Evolutionary conservation across 2,797 vertebrate species (phyloP).

Genomic region (Leucoraja ocellata): DNA sequence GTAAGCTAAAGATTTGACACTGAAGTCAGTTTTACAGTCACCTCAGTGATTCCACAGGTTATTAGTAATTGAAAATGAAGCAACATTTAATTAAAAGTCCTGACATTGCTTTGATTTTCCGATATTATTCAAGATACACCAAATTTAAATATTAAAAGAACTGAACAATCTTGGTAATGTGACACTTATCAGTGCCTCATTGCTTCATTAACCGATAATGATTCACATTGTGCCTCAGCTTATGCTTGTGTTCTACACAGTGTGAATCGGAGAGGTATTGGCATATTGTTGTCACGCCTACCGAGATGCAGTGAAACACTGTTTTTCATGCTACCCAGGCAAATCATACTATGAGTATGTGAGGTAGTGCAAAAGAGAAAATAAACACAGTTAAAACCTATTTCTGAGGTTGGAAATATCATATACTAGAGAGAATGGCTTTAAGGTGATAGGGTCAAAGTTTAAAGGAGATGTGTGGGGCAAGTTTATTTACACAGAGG

Average conservation of each 20-base stretch:
- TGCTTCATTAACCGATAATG: conserved; percentile 9
- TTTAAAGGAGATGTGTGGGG: too few species aligned
- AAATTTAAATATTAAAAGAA: conserved; percentile 9
- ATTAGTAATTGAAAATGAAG: neutral
- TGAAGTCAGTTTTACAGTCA: neutral
- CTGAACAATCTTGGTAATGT: neutral
- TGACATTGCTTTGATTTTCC: conserved; percentile 3
- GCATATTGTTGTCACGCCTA: too few species aligned
- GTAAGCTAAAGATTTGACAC: neutral
- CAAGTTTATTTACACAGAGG: too few species aligned
- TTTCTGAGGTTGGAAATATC: too few species aligned
- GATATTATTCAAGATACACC: neutral
- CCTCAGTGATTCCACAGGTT: neutral
- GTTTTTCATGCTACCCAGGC: too few species aligned
- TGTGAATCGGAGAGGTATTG: neutral
- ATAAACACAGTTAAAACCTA: too few species aligned
- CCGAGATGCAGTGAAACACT: too few species aligned
- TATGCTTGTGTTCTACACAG: neutral
- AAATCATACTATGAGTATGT: too few species aligned
- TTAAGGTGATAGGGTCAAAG: too few species aligned
- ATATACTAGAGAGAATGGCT: too few species aligned
- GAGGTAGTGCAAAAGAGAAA: too few species aligned
- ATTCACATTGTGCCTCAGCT: neutral
- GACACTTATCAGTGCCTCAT: neutral
- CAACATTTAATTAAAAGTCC: neutral